phyloP scores from a whole-genome alignment of 2,113 vertebrate genomes.

The Pygathrix nemaeus region DNA sequence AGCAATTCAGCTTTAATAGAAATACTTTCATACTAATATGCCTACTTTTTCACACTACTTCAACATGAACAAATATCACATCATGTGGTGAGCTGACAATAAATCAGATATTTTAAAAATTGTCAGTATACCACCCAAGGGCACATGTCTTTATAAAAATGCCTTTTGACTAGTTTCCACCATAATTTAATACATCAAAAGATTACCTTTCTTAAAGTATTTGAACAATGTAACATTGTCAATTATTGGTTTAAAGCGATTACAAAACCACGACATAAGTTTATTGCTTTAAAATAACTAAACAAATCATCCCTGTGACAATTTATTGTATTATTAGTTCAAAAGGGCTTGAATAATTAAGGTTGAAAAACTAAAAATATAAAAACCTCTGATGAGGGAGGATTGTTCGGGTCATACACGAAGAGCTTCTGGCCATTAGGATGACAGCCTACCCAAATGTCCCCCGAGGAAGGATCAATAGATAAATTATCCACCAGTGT shows the following conservation, averaged over 20 bases:
- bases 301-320: slow-evolving; percentile 24
- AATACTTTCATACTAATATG: slow-evolving; percentile 31
- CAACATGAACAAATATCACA: slow-evolving; percentile 16
- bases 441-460: slow-evolving; percentile 93
- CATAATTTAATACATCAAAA: slow-evolving; percentile 73
- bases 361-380: slow-evolving; percentile 42
- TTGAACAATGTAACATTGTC: slow-evolving; percentile 60
- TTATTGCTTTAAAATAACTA: slow-evolving; percentile 57
- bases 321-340: slow-evolving; percentile 26
- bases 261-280: slow-evolving; percentile 22
- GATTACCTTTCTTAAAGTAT: slow-evolving; percentile 62
- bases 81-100: slow-evolving; percentile 67
- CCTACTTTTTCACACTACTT: not conserved
- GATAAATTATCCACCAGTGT: slow-evolving; percentile 92
- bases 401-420: slow-evolving; percentile 83
- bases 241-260: slow-evolving; percentile 76
- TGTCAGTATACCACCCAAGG: slow-evolving; percentile 40
- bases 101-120: slow-evolving; percentile 62
- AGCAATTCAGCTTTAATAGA: slow-evolving; percentile 57
- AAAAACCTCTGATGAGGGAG: slow-evolving; percentile 91
- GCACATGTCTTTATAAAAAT: slow-evolving; percentile 53
- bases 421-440: slow-evolving; percentile 89
- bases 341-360: slow-evolving; percentile 59
- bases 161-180: slow-evolving; percentile 55
- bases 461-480: slow-evolving; percentile 90